These are phyloP conservation scores for Acanthopleura granulata DNA, from an alignment of 2,888 invertebrate species.

Conservation along the genomic window DNA sequence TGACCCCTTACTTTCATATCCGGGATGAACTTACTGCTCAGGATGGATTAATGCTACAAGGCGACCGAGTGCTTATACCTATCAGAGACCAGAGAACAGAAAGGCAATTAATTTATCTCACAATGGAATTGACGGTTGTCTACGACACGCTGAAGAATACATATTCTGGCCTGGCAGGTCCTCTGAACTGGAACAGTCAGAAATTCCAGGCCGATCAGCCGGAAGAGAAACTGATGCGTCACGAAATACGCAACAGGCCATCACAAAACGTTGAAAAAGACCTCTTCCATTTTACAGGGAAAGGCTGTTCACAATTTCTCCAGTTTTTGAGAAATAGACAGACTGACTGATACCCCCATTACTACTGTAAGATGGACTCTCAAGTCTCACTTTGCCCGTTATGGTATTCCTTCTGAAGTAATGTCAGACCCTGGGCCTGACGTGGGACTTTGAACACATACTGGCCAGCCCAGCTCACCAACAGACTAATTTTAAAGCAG, in stretches of 20 bases:
- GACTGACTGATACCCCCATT: background rate
- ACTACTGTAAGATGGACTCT: background rate
- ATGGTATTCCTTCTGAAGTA: background rate
- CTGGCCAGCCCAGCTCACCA: too few relatives aligned
- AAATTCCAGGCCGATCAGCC: too few relatives aligned
- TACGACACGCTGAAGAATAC: too few relatives aligned
- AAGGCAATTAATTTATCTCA: background rate
- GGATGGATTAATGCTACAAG: too few relatives aligned
- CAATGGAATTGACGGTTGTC: background rate
- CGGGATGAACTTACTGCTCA: too few relatives aligned
- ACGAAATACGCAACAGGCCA: too few relatives aligned
- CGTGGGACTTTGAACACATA: too few relatives aligned
- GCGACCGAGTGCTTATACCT: background rate
- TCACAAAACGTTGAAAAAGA: background rate
- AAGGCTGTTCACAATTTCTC: background rate
- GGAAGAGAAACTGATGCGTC: too few relatives aligned
- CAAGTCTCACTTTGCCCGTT: background rate
- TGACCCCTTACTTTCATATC: background rate
- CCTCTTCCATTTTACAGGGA: background rate
- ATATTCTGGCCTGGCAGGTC: too few relatives aligned
- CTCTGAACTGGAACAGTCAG: too few relatives aligned
- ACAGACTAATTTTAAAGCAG: too few relatives aligned
- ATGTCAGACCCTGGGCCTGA: background rate
- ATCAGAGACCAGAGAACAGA: background rate
- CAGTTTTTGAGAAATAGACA: background rate